A percentile compares a stretch with the other conserved stretches of the same genome.
phyloP scores from a whole-genome alignment of 1,140 invertebrate species.

The Zaprionus tsacasi region DNA sequence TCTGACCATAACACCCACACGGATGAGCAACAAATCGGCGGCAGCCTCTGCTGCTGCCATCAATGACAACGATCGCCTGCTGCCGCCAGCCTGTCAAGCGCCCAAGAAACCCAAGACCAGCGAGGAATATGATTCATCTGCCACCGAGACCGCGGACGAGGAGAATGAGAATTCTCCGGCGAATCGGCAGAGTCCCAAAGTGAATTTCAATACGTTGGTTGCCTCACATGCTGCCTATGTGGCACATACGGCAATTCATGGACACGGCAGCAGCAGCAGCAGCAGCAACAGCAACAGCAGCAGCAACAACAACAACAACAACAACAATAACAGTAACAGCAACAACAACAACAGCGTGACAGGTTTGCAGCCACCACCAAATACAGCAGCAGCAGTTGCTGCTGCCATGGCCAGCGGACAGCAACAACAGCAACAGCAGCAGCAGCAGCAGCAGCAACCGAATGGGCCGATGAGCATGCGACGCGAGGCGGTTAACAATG shows the following conservation, averaged over 20 bases:
- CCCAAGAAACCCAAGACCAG: conserved; percentile 84
- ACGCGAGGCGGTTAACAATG: conserved; percentile 70
- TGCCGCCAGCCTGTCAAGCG: conserved; percentile 79
- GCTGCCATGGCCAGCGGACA: conserved; percentile 2
- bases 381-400: conserved; percentile 15
- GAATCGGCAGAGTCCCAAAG: conserved; percentile 84
- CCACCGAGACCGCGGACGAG: conserved; percentile 95
- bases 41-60: neutral
- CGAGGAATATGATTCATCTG: conserved; percentile 93
- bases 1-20: conserved; percentile 66
- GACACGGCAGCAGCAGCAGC: conserved; percentile 11
- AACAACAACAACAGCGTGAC: conserved; percentile 60
- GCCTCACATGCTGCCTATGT: conserved; percentile 32
- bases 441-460: conserved; percentile 35
- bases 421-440: conserved; percentile 42
- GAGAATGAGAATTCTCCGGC: conserved; percentile 87
- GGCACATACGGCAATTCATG: conserved; percentile 36
- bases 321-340: conserved; percentile 16
- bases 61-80: conserved; percentile 67
- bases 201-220: conserved; percentile 55
- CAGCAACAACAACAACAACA: conserved; percentile 36
- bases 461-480: conserved; percentile 78
- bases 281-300: conserved; percentile 22
- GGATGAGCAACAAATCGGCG: conserved; percentile 49
- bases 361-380: conserved; percentile 53